Conservation (phyloP, 2,113 vertebrate species). For the Cynoglossus semilaevis region DNA sequence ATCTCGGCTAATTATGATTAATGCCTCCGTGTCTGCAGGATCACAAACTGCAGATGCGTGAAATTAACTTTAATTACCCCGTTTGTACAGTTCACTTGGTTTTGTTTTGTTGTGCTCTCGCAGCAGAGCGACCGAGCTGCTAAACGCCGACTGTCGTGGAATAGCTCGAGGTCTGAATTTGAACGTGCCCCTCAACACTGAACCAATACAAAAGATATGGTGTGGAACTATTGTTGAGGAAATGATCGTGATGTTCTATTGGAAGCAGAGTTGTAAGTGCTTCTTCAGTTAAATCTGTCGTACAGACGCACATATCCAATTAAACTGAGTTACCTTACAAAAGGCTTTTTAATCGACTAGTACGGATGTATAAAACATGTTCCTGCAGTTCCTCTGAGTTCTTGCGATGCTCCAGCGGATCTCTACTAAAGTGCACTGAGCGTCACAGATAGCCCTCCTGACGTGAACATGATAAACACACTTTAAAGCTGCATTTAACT, state of each 20-base stretch:
- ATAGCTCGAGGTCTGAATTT: constrained; percentile 27
- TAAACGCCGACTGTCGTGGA: constrained; percentile 20
- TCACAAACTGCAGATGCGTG: constrained; percentile 69
- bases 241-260: not conserved
- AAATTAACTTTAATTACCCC: constrained; percentile 74
- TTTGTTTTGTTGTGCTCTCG: constrained; percentile 59
- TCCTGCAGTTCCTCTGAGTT: not conserved
- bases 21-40: constrained; percentile 53
- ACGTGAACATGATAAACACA: constrained; percentile 69
- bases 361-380: not conserved
- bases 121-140: constrained; percentile 36
- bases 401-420: not conserved
- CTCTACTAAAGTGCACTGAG: constrained; percentile 28
- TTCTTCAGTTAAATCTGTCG: too few relatives aligned
- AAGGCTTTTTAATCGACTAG: not conserved
- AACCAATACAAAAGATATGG: not conserved
- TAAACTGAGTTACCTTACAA: not conserved
- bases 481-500: constrained; percentile 68
- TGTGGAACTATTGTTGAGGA: not conserved
- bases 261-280: too few relatives aligned
- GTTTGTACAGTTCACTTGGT: constrained; percentile 57
- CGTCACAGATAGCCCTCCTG: constrained; percentile 25
- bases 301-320: too few relatives aligned
- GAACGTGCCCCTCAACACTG: constrained; percentile 4
- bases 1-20: constrained; percentile 71